Conservation (phyloP, 2,888 invertebrate genomes). For the Andrena trimmerana region DNA sequence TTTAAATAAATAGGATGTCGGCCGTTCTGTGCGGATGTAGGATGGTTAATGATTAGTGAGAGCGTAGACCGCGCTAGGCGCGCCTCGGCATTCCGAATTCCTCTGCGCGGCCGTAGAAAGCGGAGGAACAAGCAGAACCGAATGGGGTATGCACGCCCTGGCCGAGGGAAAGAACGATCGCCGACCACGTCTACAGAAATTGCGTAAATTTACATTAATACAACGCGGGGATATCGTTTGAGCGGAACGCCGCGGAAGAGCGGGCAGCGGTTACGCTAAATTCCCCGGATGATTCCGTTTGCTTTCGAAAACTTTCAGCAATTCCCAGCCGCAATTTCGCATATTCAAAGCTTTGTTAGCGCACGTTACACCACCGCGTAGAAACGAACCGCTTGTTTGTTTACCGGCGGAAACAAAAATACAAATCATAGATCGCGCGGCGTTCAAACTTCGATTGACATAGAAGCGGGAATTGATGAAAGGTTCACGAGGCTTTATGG, state of each 20-base stretch:
- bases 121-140: constrained; percentile 28
- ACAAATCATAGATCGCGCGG: not conserved
- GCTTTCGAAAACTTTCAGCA: constrained; percentile 45
- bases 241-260: not conserved
- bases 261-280: constrained; percentile 20
- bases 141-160: constrained; percentile 6
- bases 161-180: constrained; percentile 52
- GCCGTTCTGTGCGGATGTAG: not conserved
- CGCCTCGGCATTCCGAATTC: constrained; percentile 49
- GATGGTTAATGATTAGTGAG: constrained; percentile 55
- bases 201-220: constrained; percentile 68
- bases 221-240: constrained; percentile 43
- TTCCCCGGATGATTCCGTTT: constrained; percentile 49
- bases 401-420: not conserved
- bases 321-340: constrained; percentile 17
- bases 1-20: constrained; percentile 26
- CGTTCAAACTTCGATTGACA: not conserved
- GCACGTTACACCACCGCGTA: not conserved
- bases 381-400: constrained; percentile 9
- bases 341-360: constrained; percentile 27
- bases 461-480: not conserved
- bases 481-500: too few relatives aligned
- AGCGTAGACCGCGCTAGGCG: constrained; percentile 32
- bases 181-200: constrained; percentile 53
- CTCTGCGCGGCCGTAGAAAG: constrained; percentile 24